Conservation (phyloP, 2,113 vertebrate species). For the Muntiacus muntjak region DNA sequence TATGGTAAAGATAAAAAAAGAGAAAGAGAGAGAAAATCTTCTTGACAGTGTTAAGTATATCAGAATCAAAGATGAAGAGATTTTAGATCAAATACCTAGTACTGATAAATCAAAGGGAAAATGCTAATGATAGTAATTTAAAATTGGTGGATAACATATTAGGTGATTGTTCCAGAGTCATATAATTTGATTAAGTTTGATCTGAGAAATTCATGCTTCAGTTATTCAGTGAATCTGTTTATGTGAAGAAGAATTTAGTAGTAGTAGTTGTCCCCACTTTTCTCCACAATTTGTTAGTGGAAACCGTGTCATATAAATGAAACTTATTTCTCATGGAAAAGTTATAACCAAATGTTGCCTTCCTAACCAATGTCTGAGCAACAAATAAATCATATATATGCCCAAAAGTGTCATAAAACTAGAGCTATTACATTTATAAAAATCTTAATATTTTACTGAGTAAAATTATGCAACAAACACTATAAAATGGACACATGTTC, state of each 20-base stretch:
- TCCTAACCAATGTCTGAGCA: not conserved
- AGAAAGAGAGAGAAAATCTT: not conserved
- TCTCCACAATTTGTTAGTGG: not conserved
- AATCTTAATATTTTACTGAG: not conserved
- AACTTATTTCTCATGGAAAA: not conserved
- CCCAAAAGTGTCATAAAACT: not conserved
- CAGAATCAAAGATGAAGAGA: not conserved
- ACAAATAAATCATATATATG: not conserved
- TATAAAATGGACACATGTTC: not conserved
- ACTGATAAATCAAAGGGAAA: not conserved
- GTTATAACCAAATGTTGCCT: not conserved
- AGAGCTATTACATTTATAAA: not conserved
- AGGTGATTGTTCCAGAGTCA: not conserved
- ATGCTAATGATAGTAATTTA: not conserved
- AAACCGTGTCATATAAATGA: not conserved
- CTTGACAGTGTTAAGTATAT: constrained; percentile 6
- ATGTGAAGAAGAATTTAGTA: not conserved
- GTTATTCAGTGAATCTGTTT: not conserved
- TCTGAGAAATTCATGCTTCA: not conserved
- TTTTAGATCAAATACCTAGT: not conserved
- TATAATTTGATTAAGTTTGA: not conserved
- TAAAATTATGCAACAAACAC: not conserved
- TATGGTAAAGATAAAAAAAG: not conserved
- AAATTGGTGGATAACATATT: not conserved
- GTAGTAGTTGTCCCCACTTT: not conserved